Conservation (phyloP, 2,888 invertebrate species). For the Vesta saturnalis region DNA sequence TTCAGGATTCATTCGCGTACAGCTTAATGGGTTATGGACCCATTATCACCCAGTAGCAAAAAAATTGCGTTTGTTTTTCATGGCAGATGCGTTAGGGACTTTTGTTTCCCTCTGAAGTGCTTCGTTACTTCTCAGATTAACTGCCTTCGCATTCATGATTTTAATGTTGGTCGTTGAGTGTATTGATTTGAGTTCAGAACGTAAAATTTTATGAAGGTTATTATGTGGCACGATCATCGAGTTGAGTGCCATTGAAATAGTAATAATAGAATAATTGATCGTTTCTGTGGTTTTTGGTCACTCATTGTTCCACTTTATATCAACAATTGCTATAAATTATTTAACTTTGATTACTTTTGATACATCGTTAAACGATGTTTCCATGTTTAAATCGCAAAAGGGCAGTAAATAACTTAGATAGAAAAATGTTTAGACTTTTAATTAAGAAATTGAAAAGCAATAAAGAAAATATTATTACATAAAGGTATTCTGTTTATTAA, state of each 20-base stretch:
- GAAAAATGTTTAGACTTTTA: slow-evolving; percentile 17
- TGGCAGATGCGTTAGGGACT: slow-evolving; percentile 37
- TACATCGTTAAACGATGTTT: not conserved
- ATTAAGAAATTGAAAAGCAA: slow-evolving; percentile 23
- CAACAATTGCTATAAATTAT: slow-evolving; percentile 24
- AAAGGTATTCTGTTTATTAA: slow-evolving; percentile 44
- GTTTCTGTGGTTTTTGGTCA: slow-evolving; percentile 54
- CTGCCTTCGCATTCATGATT: slow-evolving; percentile 51
- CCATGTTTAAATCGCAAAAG: not conserved
- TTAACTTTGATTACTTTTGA: slow-evolving; percentile 19
- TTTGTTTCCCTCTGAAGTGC: slow-evolving; percentile 40
- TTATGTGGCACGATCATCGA: slow-evolving; percentile 57
- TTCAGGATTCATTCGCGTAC: slow-evolving; percentile 45
- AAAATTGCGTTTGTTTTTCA: slow-evolving; percentile 43
- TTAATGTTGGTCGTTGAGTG: slow-evolving; percentile 52
- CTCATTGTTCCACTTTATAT: slow-evolving; percentile 44
- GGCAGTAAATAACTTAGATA: not conserved
- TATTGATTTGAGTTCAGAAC: slow-evolving; percentile 57
- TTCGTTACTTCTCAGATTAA: slow-evolving; percentile 52
- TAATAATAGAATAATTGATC: slow-evolving; percentile 58
- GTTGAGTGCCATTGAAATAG: slow-evolving; percentile 56
- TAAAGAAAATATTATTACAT: slow-evolving; percentile 28
- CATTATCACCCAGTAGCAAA: slow-evolving; percentile 43
- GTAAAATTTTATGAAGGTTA: slow-evolving; percentile 59
- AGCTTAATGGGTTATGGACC: slow-evolving; percentile 51